Evolutionary conservation across 2,888 invertebrate species (phyloP), one percentile per base, ranked within the genome.

Genomic region (Heliconius hortense): DNA sequence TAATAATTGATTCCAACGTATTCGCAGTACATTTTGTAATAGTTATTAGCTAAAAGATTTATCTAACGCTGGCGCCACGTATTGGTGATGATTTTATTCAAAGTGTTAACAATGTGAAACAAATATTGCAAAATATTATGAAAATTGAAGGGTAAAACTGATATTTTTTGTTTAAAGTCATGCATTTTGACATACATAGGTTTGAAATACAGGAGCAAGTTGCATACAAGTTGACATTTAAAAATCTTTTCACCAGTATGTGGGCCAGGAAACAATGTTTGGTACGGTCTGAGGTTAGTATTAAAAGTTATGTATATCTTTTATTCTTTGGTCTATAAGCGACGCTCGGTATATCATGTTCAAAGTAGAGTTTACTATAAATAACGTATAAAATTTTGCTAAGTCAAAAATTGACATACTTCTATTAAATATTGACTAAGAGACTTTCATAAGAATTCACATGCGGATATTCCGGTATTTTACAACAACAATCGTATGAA

Each of bases 381-480:
- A 93, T 89, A 91, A 93, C 87, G 91, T 93, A 93, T 93, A 94
- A 94, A 94, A 94, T 92, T 94, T 93, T 90, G 91, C 93, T 94
- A 93, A 90, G 93, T 94, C 93, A 93, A 91, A 93, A 94, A 93
- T 94, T 93, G 93, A 94, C 94, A 90, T 88, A 90, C 92, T 92
- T 90, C 88, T 91, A 90, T 91, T 87, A 86, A 86, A 89, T 93
- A 94, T 94, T 93, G 94, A 93, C 94, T 93, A 94, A 92, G 90
- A 92, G 89, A 90, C 90, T 82, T 90, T 93, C 93, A 93, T 94
- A 94, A 93, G 94, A 93, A 90, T 92, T 89, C 91, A 92, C 92
- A 87, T 90, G 89, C 89, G 90, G 90, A 90, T 87, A 84, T 63
- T 87, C 85, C 85, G 85, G 84, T 84, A 82, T 81, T 82, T 84